Base-by-base conservation (phyloP, 2,797 vertebrate species). In the Phalanger gymnotis region DNA sequence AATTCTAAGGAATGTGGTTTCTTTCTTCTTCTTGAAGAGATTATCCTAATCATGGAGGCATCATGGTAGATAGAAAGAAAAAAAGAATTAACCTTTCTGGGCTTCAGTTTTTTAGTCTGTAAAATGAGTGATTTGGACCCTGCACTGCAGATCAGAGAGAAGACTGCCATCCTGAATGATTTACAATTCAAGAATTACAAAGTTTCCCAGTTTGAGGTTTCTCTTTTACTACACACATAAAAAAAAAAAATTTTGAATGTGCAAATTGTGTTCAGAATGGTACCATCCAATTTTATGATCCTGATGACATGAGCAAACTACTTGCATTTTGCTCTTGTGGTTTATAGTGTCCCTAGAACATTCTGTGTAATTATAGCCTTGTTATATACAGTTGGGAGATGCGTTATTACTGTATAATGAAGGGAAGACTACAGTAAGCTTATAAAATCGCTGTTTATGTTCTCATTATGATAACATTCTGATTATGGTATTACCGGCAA, bases 281-380 rank as follows among this genome's bases (percentile, higher is more conserved):
- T 53, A 16, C 55, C 66, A 92, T 90, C 25, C 58, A 27, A 31
- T 91, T 92, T 95, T 94, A 92, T 53, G n/a, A 94, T 57, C 13
- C 31, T 34, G 61, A 0, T 54, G 91, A n/a, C 90, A 54, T 5
- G 53, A 96, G 16, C 34, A 28, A 61, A 55, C 2, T 34, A 56
- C 54, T 61, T 91, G 14, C 22, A 58, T 94, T 96, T 97, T 97
- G 58, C 27, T 53, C 93, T 90, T 94, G 66, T 91, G n/a, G n/a
- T 95, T 96, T 90, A 91, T 66, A 53, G 56, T 90, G 4, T 93
- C 90, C 90, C 51, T 13, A 53, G 91, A 95, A 95, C 61, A 92
- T 95, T 94, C 47, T 87, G 7, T 95, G 51, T 97, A 95, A 97
- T 93, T 96, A 93, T 28, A 97, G 22, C 2, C 73, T 95, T 95